These are phyloP conservation scores for Pedionomus torquatus DNA, from an alignment of 2,113 vertebrate species.

Conservation along the genomic window DNA sequence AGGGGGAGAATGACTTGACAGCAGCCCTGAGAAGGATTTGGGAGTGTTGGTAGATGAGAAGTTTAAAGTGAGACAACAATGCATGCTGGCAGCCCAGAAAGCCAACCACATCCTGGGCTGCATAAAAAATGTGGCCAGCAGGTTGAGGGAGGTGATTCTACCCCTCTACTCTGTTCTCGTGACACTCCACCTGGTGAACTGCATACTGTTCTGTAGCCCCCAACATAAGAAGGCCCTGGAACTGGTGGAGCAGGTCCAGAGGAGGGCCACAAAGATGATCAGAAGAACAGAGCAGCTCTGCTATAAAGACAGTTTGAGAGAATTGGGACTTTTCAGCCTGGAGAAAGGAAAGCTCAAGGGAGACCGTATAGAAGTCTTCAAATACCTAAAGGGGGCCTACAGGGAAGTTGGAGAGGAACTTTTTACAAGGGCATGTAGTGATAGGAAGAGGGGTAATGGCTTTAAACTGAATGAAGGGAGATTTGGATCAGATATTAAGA, in stretches of 20 bases:
- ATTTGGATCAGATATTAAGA: neutral
- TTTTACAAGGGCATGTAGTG: neutral
- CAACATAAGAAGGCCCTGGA: neutral
- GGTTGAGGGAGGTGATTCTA: neutral
- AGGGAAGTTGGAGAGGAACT: neutral
- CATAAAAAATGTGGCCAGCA: neutral
- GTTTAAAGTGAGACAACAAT: neutral
- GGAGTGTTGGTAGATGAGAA: neutral
- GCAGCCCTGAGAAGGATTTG: neutral
- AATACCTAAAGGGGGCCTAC: neutral
- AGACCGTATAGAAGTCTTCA: neutral
- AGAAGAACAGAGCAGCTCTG: neutral
- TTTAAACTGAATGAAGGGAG: neutral
- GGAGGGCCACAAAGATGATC: neutral
- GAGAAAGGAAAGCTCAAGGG: neutral
- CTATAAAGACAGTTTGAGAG: neutral
- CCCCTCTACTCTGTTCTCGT: neutral
- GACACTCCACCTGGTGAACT: neutral
- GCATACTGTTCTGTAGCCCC: neutral
- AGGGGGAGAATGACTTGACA: neutral
- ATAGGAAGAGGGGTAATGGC: neutral
- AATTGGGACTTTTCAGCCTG: neutral
- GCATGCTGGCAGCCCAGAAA: neutral
- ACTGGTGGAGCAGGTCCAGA: neutral
- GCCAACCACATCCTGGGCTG: neutral